These are phyloP conservation scores for Rhopalosiphum nymphaeae DNA, from an alignment of 2,888 invertebrate genomes.

Conservation along the genomic window DNA sequence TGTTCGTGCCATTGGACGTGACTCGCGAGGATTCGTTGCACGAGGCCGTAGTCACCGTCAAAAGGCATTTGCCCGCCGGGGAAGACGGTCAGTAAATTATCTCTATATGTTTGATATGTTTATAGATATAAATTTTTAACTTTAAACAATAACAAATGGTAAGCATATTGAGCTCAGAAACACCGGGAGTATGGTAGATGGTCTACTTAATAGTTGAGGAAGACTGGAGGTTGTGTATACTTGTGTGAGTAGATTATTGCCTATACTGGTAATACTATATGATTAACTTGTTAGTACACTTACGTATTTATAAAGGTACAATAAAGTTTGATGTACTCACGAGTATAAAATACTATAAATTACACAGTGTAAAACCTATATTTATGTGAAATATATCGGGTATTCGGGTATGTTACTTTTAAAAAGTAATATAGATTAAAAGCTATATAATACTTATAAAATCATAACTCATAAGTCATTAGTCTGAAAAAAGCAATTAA, in stretches of 20 bases:
- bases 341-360: not conserved
- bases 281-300: not conserved
- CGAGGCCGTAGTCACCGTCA: conserved; percentile 83
- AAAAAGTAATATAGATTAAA: not conserved
- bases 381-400: not conserved
- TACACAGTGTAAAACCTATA: not conserved
- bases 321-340: not conserved
- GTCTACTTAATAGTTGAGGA: not conserved
- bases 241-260: not conserved
- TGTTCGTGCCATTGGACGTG: conserved; percentile 82
- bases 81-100: conserved; percentile 77
- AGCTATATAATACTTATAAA: not conserved
- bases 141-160: not conserved
- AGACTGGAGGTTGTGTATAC: not conserved
- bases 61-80: conserved; percentile 84
- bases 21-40: conserved; percentile 84
- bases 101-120: not conserved
- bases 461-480: not conserved
- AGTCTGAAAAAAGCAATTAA: not conserved
- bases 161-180: not conserved
- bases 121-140: not conserved
- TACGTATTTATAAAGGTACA: not conserved
- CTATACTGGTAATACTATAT: not conserved
- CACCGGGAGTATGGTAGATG: not conserved
- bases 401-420: not conserved